These are phyloP conservation scores for Larimichthys crocea DNA, from an alignment of 2,113 vertebrate genomes.

Conservation along the genomic window DNA sequence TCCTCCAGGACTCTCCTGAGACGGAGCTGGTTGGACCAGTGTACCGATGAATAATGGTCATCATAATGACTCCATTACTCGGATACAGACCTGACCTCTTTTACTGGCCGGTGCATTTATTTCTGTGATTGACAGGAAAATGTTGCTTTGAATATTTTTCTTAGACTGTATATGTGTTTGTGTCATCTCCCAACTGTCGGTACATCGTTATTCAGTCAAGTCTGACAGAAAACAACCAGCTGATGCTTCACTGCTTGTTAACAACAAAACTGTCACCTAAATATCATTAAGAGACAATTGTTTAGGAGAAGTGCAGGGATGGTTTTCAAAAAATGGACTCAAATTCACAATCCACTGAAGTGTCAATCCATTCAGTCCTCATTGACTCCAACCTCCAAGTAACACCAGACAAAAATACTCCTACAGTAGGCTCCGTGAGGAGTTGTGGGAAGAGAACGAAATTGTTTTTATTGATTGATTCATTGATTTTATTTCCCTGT, in stretches of 20 bases:
- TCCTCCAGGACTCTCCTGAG: conserved; percentile 29
- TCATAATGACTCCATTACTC: conserved; percentile 8
- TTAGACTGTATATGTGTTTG: not conserved
- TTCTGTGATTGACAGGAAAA: not conserved
- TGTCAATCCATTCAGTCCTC: not conserved
- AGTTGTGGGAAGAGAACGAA: not conserved
- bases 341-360: not conserved
- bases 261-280: not conserved
- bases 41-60: conserved; percentile 21
- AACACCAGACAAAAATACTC: conserved; percentile 1
- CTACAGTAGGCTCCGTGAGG: not conserved
- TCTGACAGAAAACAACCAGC: not conserved
- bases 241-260: not conserved
- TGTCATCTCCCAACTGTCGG: not conserved
- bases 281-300: not conserved
- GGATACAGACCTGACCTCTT: conserved; percentile 15
- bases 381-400: not conserved
- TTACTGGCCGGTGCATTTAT: not conserved
- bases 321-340: too few species aligned
- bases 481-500: conserved; percentile 15
- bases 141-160: not conserved
- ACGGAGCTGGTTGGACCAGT: not conserved
- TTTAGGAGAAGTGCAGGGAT: not conserved
- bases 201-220: not conserved
- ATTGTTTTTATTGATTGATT: conserved; percentile 27